A percentile compares a stretch with the other conserved stretches of the same genome.
Conservation (phyloP, 1,140 invertebrate species). For the Drosophila varians region DNA sequence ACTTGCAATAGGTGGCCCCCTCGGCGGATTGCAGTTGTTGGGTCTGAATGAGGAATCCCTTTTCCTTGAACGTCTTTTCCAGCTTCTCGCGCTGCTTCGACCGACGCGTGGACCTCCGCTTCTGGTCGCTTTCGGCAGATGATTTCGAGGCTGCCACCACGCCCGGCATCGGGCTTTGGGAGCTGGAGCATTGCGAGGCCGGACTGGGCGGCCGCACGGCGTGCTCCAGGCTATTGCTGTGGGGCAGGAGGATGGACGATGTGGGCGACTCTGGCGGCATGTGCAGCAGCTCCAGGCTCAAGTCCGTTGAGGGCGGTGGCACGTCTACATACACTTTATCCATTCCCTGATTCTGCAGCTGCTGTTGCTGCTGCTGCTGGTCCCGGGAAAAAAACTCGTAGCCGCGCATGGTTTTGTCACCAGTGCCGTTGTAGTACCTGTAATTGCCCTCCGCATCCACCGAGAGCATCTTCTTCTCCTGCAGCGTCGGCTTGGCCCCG, state of each 20-base stretch:
- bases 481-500: slow-evolving; percentile 92
- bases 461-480: slow-evolving; percentile 95
- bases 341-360: slow-evolving; percentile 74
- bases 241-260: slow-evolving; percentile 57
- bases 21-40: slow-evolving; percentile 95
- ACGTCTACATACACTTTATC: slow-evolving; percentile 85
- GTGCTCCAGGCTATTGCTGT: slow-evolving; percentile 35
- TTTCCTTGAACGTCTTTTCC: slow-evolving; percentile 96
- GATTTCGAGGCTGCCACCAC: slow-evolving; percentile 13
- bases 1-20: slow-evolving; percentile 96
- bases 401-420: slow-evolving; percentile 89
- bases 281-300: slow-evolving; percentile 83
- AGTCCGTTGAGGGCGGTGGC: slow-evolving; percentile 77
- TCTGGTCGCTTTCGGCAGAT: slow-evolving; percentile 27
- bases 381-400: slow-evolving; percentile 91
- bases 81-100: slow-evolving; percentile 93
- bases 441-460: slow-evolving; percentile 94
- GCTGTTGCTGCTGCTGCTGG: slow-evolving; percentile 86
- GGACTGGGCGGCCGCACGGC: slow-evolving; percentile 52
- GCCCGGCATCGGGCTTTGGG: slow-evolving; percentile 49
- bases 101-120: slow-evolving; percentile 91
- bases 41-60: slow-evolving; percentile 95
- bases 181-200: slow-evolving; percentile 41
- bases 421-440: slow-evolving; percentile 91
- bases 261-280: slow-evolving; percentile 83